Evolutionary conservation across 2,113 vertebrate genomes (phyloP).

Genomic region (Pitta sordida): DNA sequence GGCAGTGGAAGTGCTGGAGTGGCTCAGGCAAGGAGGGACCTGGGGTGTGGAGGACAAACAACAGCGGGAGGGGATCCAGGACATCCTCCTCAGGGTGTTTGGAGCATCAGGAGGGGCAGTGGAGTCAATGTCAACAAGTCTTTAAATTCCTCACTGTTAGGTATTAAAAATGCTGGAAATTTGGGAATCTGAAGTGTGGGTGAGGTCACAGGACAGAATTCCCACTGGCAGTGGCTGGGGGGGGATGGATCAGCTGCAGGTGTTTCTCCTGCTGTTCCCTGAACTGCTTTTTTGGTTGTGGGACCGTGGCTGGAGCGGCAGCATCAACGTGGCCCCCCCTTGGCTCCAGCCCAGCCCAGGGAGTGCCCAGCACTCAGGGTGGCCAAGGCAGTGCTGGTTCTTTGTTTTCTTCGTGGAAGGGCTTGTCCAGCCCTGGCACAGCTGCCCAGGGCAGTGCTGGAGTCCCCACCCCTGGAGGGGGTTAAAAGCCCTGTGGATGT

Average conservation of each 20-base stretch:
- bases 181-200: background rate
- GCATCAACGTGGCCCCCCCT: too few relatives aligned
- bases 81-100: rapidly evolving
- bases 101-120: background rate
- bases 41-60: background rate
- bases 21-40: background rate
- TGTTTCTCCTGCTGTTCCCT: background rate
- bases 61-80: background rate
- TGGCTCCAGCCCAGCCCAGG: too few relatives aligned
- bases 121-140: background rate
- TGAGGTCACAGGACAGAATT: background rate
- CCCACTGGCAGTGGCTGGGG: background rate
- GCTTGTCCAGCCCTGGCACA: background rate
- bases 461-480: background rate
- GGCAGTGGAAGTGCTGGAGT: background rate
- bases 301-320: too few relatives aligned
- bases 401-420: background rate
- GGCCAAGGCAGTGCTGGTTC: background rate
- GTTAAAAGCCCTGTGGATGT: background rate
- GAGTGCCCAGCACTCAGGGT: too few relatives aligned
- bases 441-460: background rate
- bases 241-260: background rate
- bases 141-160: background rate
- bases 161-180: background rate
- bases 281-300: background rate